Evolutionary conservation across 2,113 vertebrate genomes (phyloP).

Genomic region (Bubalus kerabau): DNA sequence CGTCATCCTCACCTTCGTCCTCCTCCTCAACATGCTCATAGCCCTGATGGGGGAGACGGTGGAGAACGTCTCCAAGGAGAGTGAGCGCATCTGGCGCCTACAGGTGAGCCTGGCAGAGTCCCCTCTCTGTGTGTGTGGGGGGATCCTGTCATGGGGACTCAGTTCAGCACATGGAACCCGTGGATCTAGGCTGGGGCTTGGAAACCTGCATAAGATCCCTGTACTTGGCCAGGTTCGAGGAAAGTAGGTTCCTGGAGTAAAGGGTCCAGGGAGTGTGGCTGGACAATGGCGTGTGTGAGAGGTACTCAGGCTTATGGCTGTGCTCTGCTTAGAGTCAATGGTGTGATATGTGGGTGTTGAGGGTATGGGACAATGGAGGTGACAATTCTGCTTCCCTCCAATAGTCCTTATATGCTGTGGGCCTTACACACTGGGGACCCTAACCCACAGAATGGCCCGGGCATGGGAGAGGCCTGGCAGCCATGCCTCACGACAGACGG

Average conservation of each 20-base stretch:
- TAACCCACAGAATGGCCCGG: neutral
- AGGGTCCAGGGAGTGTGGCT: neutral
- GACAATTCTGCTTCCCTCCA: neutral
- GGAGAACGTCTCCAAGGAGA: conserved; percentile 85
- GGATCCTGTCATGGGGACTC: neutral
- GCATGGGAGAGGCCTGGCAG: neutral
- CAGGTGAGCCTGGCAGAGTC: conserved; percentile 75
- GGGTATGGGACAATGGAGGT: neutral
- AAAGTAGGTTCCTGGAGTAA: neutral
- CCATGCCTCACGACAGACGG: neutral
- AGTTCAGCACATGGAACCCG: fast-evolving
- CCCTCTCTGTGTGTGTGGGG: no score
- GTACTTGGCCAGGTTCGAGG: neutral
- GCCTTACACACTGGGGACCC: neutral
- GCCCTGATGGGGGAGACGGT: conserved; percentile 86
- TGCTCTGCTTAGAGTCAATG: neutral
- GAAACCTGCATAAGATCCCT: neutral
- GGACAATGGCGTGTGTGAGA: neutral
- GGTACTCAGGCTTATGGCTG: neutral
- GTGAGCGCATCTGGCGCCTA: conserved; percentile 85
- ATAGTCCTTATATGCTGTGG: neutral
- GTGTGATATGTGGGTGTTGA: neutral
- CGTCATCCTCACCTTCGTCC: conserved; percentile 84
- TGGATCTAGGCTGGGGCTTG: neutral
- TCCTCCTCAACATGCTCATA: conserved; percentile 87